Conservation (phyloP, 2,888 invertebrate genomes). For the Sinhomidia bicolor region DNA sequence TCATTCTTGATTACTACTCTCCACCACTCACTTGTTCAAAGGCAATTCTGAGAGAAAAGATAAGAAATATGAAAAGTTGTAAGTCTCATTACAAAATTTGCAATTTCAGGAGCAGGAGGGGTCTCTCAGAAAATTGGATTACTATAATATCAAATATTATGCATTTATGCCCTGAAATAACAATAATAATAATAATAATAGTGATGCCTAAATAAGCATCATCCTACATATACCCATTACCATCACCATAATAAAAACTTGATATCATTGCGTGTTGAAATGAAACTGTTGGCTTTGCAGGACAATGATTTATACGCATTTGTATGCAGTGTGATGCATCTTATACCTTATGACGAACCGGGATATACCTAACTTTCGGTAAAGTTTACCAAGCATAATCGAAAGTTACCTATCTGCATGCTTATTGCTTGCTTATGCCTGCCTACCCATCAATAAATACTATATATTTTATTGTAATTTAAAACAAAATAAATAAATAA, state of each 20-base stretch:
- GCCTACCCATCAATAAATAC: not conserved
- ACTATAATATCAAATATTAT: not conserved
- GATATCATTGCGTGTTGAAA: not conserved
- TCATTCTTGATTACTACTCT: not conserved
- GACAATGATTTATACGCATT: not conserved
- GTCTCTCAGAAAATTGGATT: constrained; percentile 35
- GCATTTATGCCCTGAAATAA: not conserved
- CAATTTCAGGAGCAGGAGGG: constrained; percentile 41
- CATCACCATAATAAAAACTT: not conserved
- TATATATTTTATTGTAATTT: not conserved
- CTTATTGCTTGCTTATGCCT: not conserved
- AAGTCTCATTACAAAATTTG: not conserved
- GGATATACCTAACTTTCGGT: not conserved
- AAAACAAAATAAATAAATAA: not conserved
- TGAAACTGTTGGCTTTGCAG: not conserved
- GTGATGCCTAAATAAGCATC: not conserved
- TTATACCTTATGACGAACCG: not conserved
- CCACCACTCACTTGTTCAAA: not conserved
- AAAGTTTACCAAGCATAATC: too few relatives aligned
- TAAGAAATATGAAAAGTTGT: not conserved
- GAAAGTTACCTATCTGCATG: too few relatives aligned
- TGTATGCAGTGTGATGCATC: not conserved
- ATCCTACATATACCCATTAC: not conserved
- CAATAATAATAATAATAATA: not conserved
- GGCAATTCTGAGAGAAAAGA: constrained; percentile 9